Evolutionary conservation across 2,888 invertebrate species (phyloP).

Genomic region (Acanthosoma haemorrhoidale): DNA sequence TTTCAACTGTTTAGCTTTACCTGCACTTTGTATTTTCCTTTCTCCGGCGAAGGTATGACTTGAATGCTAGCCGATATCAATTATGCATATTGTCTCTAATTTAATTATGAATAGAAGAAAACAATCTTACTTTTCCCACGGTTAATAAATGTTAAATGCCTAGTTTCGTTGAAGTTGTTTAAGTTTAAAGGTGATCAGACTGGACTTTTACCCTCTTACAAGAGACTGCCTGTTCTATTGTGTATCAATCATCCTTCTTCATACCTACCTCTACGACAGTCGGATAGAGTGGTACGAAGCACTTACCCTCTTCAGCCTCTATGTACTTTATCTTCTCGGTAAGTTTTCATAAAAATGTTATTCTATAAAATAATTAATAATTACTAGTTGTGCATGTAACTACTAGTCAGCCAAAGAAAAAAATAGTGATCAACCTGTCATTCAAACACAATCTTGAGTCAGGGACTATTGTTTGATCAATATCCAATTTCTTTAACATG

Average conservation of each 20-base stretch:
- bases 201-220: slow-evolving; percentile 81
- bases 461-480: too few species aligned
- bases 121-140: neutral
- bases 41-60: slow-evolving; percentile 29
- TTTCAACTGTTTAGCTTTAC: slow-evolving; percentile 76
- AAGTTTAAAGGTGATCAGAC: slow-evolving; percentile 60
- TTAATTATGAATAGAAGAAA: slow-evolving; percentile 50
- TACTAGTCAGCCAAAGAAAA: too few species aligned
- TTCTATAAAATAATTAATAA: too few species aligned
- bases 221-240: slow-evolving; percentile 75
- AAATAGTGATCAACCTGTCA: neutral
- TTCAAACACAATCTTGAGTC: neutral
- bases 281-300: slow-evolving; percentile 82
- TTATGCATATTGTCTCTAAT: neutral
- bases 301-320: slow-evolving; percentile 65
- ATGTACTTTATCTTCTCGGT: slow-evolving; percentile 71
- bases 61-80: slow-evolving; percentile 59
- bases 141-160: neutral
- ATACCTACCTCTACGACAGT: slow-evolving; percentile 76
- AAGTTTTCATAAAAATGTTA: neutral
- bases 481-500: too few species aligned
- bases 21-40: slow-evolving; percentile 60
- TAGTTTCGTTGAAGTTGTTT: slow-evolving; percentile 18
- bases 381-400: too few species aligned
- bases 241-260: slow-evolving; percentile 70